Percentiles rank a stretch among this genome's conserved stretches.
phyloP scores from a whole-genome alignment of 2,113 vertebrate species.

The Cebidichthys violaceus region DNA sequence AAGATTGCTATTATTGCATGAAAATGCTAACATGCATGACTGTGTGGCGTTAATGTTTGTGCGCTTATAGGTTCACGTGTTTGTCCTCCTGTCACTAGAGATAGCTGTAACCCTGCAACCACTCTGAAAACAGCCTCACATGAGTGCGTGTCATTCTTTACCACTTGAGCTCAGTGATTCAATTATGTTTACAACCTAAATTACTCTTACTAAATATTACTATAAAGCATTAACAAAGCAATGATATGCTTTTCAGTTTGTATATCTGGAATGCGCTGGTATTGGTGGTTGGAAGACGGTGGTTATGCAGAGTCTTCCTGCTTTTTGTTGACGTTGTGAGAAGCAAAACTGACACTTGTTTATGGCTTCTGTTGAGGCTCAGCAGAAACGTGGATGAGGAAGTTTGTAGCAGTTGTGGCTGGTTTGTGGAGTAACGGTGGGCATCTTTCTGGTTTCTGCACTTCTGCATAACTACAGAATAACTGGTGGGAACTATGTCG shows the following conservation, averaged over 20 bases:
- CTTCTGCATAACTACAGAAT: not conserved
- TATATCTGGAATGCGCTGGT: too few species aligned
- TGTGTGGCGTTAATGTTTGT: not conserved
- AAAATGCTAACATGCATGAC: not conserved
- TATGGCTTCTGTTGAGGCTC: not conserved
- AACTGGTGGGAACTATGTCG: constrained; percentile 1
- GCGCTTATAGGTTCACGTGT: not conserved
- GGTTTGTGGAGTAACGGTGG: constrained; percentile 30
- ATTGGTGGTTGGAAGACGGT: not conserved
- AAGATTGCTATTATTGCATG: not conserved
- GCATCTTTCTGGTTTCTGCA: not conserved
- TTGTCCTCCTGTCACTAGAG: not conserved
- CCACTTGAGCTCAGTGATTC: not conserved
- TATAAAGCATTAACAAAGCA: too few species aligned
- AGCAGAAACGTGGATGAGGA: not conserved
- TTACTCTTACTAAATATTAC: too few species aligned
- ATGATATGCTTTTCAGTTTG: too few species aligned
- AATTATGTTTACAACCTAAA: too few species aligned
- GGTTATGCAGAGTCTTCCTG: not conserved
- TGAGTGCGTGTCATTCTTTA: not conserved
- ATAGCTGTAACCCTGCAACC: too few species aligned
- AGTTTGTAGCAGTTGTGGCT: not conserved
- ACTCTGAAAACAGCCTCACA: not conserved
- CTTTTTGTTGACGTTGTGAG: not conserved
- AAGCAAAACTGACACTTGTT: constrained; percentile 12